These are phyloP conservation scores for Passer domesticus DNA, from an alignment of 2,113 vertebrate species.

Conservation along the genomic window DNA sequence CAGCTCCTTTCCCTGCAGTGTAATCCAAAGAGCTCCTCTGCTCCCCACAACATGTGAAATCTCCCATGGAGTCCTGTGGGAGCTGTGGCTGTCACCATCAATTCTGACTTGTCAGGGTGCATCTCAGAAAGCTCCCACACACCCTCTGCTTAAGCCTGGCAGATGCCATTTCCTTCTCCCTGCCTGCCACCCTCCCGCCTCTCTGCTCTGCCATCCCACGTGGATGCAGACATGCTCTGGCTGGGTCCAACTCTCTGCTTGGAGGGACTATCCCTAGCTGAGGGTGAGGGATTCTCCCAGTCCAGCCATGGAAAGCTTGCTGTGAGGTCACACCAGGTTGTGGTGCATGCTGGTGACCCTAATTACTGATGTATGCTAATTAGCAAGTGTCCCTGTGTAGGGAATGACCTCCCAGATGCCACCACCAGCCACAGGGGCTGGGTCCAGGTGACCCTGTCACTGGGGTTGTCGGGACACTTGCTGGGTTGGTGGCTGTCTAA, in stretches of 20 bases:
- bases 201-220: neutral
- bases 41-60: neutral
- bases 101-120: neutral
- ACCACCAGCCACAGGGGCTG: neutral
- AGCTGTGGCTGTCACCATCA: neutral
- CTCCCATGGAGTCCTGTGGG: neutral
- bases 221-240: neutral
- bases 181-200: neutral
- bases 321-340: neutral
- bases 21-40: neutral
- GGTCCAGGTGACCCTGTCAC: neutral
- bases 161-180: neutral
- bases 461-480: neutral
- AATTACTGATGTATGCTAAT: neutral
- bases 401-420: neutral
- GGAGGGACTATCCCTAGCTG: neutral
- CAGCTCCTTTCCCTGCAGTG: fast-evolving
- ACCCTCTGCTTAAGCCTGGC: neutral
- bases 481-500: neutral
- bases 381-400: neutral
- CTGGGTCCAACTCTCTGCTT: neutral
- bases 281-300: neutral
- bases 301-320: neutral
- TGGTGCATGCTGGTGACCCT: neutral
- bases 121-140: neutral